phyloP scores from a whole-genome alignment of 2,888 invertebrate genomes.

The Andrena camellia region DNA sequence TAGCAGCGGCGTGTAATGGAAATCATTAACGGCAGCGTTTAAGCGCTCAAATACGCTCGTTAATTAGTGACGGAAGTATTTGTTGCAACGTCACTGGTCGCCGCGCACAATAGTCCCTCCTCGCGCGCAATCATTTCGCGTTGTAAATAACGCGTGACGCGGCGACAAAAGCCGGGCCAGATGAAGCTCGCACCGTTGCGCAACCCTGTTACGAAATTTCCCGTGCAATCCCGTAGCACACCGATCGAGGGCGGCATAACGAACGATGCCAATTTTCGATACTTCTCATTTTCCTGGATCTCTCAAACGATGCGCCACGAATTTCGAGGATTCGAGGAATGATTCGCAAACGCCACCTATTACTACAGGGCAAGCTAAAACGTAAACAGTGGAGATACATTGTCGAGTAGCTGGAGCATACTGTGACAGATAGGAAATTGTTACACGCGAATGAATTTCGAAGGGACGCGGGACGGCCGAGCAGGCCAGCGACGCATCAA shows the following conservation, averaged over 20 bases:
- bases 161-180: conserved; percentile 20
- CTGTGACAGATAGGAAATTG: not conserved
- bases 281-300: not conserved
- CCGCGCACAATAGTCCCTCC: conserved; percentile 30
- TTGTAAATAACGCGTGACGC: conserved; percentile 24
- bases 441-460: not conserved
- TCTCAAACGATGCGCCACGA: no score
- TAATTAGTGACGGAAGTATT: conserved; percentile 46
- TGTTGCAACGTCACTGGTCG: conserved; percentile 22
- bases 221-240: not conserved
- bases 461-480: not conserved
- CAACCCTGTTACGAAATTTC: conserved; percentile 1
- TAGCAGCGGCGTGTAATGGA: conserved; percentile 30
- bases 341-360: not conserved
- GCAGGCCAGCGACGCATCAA: conserved; percentile 13
- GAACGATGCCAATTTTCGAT: not conserved
- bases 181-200: conserved; percentile 7
- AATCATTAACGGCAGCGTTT: conserved; percentile 51
- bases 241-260: not conserved
- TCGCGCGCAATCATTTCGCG: conserved; percentile 45
- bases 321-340: not conserved
- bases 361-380: not conserved
- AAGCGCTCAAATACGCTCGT: conserved; percentile 42
- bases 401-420: not conserved
- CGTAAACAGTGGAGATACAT: not conserved